Evolutionary conservation across 2,113 vertebrate genomes (phyloP).

Genomic region (Sylvia atricapilla): DNA sequence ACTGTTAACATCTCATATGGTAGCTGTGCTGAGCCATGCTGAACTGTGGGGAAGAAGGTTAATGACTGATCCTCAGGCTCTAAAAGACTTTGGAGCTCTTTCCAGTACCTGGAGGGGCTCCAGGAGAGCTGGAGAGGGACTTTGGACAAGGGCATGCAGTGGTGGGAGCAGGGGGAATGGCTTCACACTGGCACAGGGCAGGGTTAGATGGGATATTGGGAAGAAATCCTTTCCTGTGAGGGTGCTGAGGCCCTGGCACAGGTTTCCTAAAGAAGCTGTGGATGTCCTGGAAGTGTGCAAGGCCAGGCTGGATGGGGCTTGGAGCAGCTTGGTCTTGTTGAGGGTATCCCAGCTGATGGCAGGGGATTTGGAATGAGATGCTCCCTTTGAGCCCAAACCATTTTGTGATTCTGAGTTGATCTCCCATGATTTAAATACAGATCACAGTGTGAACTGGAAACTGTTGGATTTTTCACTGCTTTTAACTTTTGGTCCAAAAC

Average conservation of each 20-base stretch:
- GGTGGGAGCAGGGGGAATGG: neutral
- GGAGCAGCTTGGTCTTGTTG: fast-evolving
- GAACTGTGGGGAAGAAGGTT: slow-evolving; percentile 34
- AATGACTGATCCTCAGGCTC: slow-evolving; percentile 31
- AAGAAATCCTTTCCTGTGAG: neutral
- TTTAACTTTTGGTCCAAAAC: neutral
- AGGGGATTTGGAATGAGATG: fast-evolving
- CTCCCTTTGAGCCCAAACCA: neutral
- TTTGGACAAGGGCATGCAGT: neutral
- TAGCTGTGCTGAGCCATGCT: neutral
- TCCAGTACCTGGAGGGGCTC: neutral
- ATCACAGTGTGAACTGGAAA: fast-evolving
- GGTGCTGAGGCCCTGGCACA: neutral
- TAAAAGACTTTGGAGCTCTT: neutral
- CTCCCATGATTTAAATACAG: neutral
- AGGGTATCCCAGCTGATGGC: neutral
- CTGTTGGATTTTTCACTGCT: neutral
- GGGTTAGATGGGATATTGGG: neutral
- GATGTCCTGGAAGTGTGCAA: neutral
- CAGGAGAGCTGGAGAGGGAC: neutral
- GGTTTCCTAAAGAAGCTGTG: neutral
- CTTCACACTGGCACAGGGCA: neutral
- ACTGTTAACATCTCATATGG: neutral
- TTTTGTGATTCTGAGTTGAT: neutral
- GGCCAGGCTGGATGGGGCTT: neutral